Base-by-base conservation (phyloP, 2,113 vertebrate genomes). In the Anseranas semipalmata region DNA sequence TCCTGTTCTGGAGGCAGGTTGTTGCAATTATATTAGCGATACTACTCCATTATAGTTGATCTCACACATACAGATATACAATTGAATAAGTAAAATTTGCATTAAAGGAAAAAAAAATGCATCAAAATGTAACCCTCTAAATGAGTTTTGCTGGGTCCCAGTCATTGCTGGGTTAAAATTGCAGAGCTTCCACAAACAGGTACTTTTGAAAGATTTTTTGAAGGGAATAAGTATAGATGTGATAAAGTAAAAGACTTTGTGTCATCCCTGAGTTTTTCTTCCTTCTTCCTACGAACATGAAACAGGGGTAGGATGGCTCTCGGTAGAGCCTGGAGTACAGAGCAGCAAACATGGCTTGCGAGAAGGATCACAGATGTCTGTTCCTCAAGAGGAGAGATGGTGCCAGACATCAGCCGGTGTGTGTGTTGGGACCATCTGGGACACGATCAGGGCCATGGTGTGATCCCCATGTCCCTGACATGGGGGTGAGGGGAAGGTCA, bases 351-450 rank as follows among this genome's bases (percentile, higher is more conserved):
- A 15, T 24, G 87, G 52, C 30, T 87, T 30, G 85, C 83, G 82
- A 72, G 75, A 84, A 91, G 45, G 39, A 90, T 83, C 94, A 32
- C 88, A 90, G 90, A 92, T 92, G 92, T 83, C 85, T 91, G 68
- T 91, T 90, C 58, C 82, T 91, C 58, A 73, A 76, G 87, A 82
- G 66, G 70, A 93, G 78, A 56, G 58, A 85, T 82, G 82, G 75
- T 94, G 94, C 94, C 95, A 94, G 85, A 82, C 88, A 70, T 85
- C 94, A 93, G 85, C 85, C 87, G 90, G 78, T 53, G 35, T 80
- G 82, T 79, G 5, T 7, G 4, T 2, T 83, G 50, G 82, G 75
- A 93, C 95, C 88, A 90, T 94, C 67, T 92, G 90, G 92, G 82
- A 83, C 73, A 90, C 48, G 90, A 90, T 65, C 37, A 25, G 71